Conservation (phyloP, 2,797 vertebrate species). For the Octomys mimax region DNA sequence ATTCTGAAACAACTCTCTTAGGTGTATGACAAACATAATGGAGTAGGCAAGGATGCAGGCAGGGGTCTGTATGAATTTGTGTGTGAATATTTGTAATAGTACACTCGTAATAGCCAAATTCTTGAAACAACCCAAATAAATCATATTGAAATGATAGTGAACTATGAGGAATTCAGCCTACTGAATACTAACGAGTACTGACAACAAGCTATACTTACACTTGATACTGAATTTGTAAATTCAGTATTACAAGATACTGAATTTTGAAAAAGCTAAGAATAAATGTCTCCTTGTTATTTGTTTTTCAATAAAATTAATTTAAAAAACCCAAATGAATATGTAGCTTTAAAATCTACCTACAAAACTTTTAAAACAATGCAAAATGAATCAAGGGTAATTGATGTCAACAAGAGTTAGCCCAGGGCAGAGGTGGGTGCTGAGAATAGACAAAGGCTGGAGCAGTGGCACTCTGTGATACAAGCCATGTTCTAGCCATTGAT, state of each 20-base stretch:
- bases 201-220: background rate
- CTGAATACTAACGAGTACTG: background rate
- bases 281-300: background rate
- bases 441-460: background rate
- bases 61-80: background rate
- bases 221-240: background rate
- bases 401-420: background rate
- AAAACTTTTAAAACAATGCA: background rate
- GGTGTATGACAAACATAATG: background rate
- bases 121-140: constrained; percentile 18
- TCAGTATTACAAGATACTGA: background rate
- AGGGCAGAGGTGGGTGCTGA: background rate
- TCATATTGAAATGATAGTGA: background rate
- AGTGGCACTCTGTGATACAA: background rate
- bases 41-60: too few species aligned
- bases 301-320: too few species aligned
- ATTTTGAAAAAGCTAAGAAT: background rate
- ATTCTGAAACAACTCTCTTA: background rate
- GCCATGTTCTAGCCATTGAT: background rate
- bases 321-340: background rate
- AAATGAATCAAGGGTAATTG: background rate
- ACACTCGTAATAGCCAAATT: background rate
- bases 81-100: background rate
- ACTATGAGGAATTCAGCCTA: background rate
- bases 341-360: background rate